Evolutionary conservation across 2,888 invertebrate species (phyloP), one percentile per base, ranked within the genome.

Genomic region (Nomada goodeniana): DNA sequence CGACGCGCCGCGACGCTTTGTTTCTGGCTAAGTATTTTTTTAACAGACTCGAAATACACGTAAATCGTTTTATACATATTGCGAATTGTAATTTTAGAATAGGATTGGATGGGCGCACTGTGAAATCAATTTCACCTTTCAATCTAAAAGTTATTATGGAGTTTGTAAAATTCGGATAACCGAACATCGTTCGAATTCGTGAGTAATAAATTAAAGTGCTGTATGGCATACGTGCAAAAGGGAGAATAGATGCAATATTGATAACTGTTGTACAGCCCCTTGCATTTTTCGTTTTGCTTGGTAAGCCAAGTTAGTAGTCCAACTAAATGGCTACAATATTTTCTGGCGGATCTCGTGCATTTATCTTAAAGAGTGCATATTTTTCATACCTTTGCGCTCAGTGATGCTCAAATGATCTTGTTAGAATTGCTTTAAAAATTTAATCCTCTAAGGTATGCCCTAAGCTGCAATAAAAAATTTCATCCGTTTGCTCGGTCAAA

Each of bases 401-500:
- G 73, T 55, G 55, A 73, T 55, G 26, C 55, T 55, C 13, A n/a
- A 44, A 64, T 29, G 44, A 73, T 77, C 64, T 77, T 61, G 15
- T 53, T 64, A 74, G 53, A 72, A 74, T 53, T 47, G 64, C 69
- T 80, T 72, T 36, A 69, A 84, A 77, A 67, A 42, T 13, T 72
- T 82, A 82, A 85, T 78, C 69, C 69, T 15, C 20, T 18, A 18
- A 44, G 18, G 53, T 55, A 47, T 11, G 60, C 65, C 65, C 29
- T 23, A 53, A 63, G 61, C 44, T 68, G 26, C 52, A 68, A 36
- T 50, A 70, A 63, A 63, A 71, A 74, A 70, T 72, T 72, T 77
- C 67, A 29, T 42, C 50, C 64, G 68, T 63, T 59, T 61, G 68
- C 67, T 67, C 47, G 65, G 20, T 80, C 80, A 85, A 85, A 85